phyloP scores from a whole-genome alignment of 2,888 invertebrate species.

The Cataglyphis albicans region DNA sequence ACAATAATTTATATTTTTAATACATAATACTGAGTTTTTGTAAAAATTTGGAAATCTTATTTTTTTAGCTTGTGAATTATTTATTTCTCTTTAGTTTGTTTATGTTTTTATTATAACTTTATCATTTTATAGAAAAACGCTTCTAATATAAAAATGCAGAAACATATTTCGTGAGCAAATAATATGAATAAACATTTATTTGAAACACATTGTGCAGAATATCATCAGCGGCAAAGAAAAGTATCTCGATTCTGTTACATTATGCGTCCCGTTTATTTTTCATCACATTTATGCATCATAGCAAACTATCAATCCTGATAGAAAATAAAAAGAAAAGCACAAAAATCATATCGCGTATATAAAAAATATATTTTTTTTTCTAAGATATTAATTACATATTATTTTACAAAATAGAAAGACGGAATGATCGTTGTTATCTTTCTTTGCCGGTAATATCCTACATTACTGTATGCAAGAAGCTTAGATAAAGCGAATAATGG shows the following conservation, averaged over 20 bases:
- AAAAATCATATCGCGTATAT: neutral
- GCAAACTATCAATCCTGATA: neutral
- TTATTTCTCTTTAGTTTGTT: neutral
- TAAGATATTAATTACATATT: conserved; percentile 14
- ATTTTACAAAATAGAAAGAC: neutral
- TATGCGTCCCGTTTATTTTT: neutral
- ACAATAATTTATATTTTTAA: neutral
- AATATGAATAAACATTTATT: conserved; percentile 39
- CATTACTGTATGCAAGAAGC: conserved; percentile 9
- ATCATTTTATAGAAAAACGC: neutral
- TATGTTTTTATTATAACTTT: neutral
- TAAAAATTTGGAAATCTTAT: neutral
- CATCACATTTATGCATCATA: neutral
- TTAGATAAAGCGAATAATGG: conserved; percentile 32
- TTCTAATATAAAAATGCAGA: neutral
- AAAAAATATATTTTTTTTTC: neutral
- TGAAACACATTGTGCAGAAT: neutral
- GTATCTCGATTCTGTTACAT: conserved; percentile 20
- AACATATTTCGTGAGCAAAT: conserved; percentile 49
- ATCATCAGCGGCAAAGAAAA: neutral
- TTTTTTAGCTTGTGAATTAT: neutral
- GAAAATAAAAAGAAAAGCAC: neutral
- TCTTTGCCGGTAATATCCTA: conserved; percentile 5
- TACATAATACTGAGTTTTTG: neutral
- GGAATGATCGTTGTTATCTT: conserved; percentile 4